These are phyloP conservation scores for Crossocerus cetratus DNA, from an alignment of 2,888 invertebrate genomes.

Conservation along the genomic window DNA sequence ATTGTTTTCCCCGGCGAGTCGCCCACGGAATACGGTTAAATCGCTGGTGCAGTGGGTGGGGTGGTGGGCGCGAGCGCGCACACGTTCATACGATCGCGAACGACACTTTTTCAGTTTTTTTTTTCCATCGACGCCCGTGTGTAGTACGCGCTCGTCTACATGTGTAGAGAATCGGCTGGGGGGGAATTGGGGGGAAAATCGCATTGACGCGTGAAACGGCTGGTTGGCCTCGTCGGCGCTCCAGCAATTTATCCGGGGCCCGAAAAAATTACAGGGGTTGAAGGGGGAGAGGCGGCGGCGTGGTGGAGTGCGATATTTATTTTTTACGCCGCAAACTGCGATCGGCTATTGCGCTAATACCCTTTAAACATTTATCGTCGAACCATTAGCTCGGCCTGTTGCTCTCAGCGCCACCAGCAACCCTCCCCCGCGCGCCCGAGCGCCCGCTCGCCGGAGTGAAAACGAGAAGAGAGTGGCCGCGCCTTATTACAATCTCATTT, in stretches of 20 bases:
- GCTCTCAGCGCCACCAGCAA: too few relatives aligned
- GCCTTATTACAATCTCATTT: too few relatives aligned
- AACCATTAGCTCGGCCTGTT: too few relatives aligned
- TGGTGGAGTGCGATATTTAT: conserved; percentile 5
- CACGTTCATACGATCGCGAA: conserved; percentile 17
- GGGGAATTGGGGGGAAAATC: conserved; percentile 28
- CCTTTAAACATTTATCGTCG: neutral
- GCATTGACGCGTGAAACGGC: conserved; percentile 30
- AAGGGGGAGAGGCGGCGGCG: too few relatives aligned
- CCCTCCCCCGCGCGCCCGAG: too few relatives aligned
- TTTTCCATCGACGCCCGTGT: conserved; percentile 16
- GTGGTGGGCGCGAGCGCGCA: neutral
- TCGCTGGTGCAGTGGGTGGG: conserved; percentile 35
- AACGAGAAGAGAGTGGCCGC: too few relatives aligned
- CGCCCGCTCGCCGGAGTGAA: too few relatives aligned
- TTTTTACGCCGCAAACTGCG: neutral
- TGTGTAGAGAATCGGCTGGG: neutral
- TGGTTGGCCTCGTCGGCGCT: neutral
- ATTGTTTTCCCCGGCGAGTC: conserved; percentile 9
- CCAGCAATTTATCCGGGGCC: neutral
- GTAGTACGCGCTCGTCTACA: neutral
- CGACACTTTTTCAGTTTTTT: conserved; percentile 31
- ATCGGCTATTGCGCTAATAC: neutral
- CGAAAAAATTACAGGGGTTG: conserved; percentile 12
- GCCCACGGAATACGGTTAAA: conserved; percentile 38